phyloP scores from a whole-genome alignment of 2,797 vertebrate genomes.

The Ambastaia sidthimunki region DNA sequence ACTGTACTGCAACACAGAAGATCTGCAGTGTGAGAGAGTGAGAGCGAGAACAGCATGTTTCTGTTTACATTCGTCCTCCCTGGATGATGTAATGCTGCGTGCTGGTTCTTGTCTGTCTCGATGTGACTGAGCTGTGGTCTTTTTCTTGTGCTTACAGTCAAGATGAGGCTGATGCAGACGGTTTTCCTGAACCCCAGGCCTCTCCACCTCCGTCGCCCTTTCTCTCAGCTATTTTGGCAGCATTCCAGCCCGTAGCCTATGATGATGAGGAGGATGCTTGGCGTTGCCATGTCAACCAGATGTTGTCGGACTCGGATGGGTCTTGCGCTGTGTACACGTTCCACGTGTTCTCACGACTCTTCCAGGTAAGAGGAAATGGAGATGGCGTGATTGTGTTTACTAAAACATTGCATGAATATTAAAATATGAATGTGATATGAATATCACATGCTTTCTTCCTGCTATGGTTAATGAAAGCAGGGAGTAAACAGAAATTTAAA shows the following conservation, averaged over 20 bases:
- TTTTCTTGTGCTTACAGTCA: conserved; percentile 80
- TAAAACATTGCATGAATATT: background rate
- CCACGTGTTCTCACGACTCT: conserved; percentile 94
- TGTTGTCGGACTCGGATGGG: conserved; percentile 94
- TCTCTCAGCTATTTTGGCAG: conserved; percentile 96
- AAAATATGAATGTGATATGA: too few species aligned
- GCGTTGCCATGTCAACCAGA: conserved; percentile 98
- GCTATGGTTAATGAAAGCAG: background rate
- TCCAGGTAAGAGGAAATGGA: conserved; percentile 81
- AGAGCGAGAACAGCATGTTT: conserved; percentile 24
- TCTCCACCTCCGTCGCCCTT: conserved; percentile 96
- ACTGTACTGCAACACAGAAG: conserved; percentile 64
- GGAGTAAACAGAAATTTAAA: too few species aligned
- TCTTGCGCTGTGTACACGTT: conserved; percentile 96
- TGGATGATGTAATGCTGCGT: conserved; percentile 65
- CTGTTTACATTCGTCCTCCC: conserved; percentile 20
- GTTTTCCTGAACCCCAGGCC: conserved; percentile 88
- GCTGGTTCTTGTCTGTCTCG: conserved; percentile 16
- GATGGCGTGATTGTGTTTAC: background rate
- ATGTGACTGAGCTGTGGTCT: background rate
- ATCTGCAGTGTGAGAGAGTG: conserved; percentile 54
- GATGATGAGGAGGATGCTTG: conserved; percentile 97
- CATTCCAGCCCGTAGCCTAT: conserved; percentile 90
- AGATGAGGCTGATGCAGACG: conserved; percentile 92
- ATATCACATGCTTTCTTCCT: background rate